Percentiles rank a stretch among this genome's conserved stretches.
These are phyloP conservation scores for Cyprinodon variegatus DNA, from an alignment of 2,113 vertebrate species.

Conservation along the genomic window DNA sequence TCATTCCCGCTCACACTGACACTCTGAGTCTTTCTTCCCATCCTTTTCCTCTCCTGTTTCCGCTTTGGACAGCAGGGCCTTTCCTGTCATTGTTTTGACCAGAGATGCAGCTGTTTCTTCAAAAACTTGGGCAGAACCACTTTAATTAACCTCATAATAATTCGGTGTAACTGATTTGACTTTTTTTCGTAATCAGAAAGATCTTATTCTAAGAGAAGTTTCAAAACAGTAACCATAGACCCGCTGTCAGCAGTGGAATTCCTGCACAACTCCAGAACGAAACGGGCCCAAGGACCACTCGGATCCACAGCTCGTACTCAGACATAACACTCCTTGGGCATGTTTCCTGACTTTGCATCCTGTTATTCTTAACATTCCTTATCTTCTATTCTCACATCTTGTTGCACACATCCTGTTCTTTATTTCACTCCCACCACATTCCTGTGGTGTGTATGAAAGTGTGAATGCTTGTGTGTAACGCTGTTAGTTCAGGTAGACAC, in stretches of 20 bases:
- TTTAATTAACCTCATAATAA: background rate
- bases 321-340: conserved; percentile 25
- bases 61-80: conserved; percentile 71
- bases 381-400: conserved; percentile 67
- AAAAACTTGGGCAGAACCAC: conserved; percentile 11
- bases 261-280: conserved; percentile 7
- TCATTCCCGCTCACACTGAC: conserved; percentile 74
- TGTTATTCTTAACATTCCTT: conserved; percentile 71
- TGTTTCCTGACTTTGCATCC: conserved; percentile 73
- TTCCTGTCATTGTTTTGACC: conserved; percentile 78
- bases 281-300: conserved; percentile 2
- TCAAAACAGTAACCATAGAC: conserved; percentile 11
- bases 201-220: background rate
- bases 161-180: background rate
- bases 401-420: conserved; percentile 63
- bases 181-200: background rate
- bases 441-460: conserved; percentile 14
- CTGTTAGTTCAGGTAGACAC: background rate
- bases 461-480: background rate
- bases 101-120: conserved; percentile 15
- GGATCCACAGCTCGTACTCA: background rate
- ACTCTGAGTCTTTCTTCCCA: conserved; percentile 69
- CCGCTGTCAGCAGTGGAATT: conserved; percentile 9
- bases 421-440: conserved; percentile 31
- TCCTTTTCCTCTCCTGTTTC: conserved; percentile 46